Evolutionary conservation across 1,140 invertebrate species (phyloP).

Genomic region (Chironomus tepperi): DNA sequence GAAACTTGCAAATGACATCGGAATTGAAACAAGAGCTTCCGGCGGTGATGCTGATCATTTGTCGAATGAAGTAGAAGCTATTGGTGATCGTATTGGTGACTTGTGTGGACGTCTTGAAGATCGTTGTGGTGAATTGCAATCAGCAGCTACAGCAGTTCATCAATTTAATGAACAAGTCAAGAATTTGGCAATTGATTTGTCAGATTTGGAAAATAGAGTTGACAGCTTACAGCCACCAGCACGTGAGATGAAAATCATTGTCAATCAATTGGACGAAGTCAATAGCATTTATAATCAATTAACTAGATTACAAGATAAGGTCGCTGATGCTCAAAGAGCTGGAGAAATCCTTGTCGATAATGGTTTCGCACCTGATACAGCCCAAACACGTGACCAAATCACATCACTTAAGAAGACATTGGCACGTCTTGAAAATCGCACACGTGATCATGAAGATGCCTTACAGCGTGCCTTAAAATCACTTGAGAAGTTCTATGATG

Average conservation of each 20-base stretch:
- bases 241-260: conserved; percentile 76
- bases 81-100: conserved; percentile 69
- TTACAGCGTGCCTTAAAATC: conserved; percentile 63
- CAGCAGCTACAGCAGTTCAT: conserved; percentile 74
- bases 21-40: conserved; percentile 55
- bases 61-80: conserved; percentile 64
- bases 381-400: conserved; percentile 66
- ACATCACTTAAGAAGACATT: conserved; percentile 68
- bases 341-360: conserved; percentile 70
- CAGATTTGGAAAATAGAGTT: conserved; percentile 72
- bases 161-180: conserved; percentile 84
- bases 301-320: conserved; percentile 54
- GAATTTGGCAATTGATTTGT: conserved; percentile 61
- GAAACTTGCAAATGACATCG: conserved; percentile 63
- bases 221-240: conserved; percentile 76
- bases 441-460: conserved; percentile 64
- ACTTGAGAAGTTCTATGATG: conserved; percentile 75
- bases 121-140: conserved; percentile 70
- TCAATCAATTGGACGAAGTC: conserved; percentile 75
- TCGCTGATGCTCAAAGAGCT: conserved; percentile 59
- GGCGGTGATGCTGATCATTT: conserved; percentile 65
- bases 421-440: conserved; percentile 66
- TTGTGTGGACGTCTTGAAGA: conserved; percentile 69
- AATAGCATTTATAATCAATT: conserved; percentile 57
- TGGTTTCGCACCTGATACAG: conserved; percentile 73